phyloP scores from a whole-genome alignment of 2,888 invertebrate genomes.

The Uropetala carovei region DNA sequence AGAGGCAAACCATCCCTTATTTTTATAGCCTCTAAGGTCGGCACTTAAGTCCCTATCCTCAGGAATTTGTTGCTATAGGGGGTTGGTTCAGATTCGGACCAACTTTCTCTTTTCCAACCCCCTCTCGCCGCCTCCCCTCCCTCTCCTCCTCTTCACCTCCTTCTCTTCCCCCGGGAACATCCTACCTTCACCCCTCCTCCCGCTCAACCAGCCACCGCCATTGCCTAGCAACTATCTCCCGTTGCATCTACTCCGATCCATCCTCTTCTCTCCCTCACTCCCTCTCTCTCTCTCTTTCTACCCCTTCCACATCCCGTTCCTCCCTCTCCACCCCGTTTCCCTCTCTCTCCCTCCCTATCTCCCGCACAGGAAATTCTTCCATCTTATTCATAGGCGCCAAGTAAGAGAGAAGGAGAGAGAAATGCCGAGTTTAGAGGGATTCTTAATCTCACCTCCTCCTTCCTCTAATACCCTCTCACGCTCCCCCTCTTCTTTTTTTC shows the following conservation, averaged over 20 bases:
- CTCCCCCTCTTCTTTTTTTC: neutral
- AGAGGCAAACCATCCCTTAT: slow-evolving; percentile 1
- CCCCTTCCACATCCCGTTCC: neutral
- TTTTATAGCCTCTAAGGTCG: slow-evolving; percentile 2
- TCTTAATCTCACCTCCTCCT: neutral
- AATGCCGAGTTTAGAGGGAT: neutral
- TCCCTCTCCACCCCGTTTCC: neutral
- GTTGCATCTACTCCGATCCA: neutral
- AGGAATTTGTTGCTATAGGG: slow-evolving; percentile 32
- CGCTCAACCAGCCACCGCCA: neutral
- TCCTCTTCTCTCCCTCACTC: neutral
- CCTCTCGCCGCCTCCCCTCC: neutral
- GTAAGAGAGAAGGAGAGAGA: no score
- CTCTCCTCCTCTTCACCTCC: neutral
- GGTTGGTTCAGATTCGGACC: slow-evolving; percentile 13
- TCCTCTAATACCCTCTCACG: neutral
- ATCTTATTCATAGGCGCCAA: neutral
- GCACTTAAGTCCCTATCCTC: neutral
- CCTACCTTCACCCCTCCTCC: neutral
- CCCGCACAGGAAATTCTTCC: neutral
- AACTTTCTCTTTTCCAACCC: slow-evolving; percentile 28
- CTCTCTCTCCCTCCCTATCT: neutral
- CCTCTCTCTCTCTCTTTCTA: neutral
- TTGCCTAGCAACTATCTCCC: slow-evolving; percentile 13
- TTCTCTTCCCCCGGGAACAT: neutral